Percentiles rank a stretch among this genome's conserved stretches.
Evolutionary conservation across 2,113 vertebrate species (phyloP).

Genomic region (Tychaedon coryphoeus): DNA sequence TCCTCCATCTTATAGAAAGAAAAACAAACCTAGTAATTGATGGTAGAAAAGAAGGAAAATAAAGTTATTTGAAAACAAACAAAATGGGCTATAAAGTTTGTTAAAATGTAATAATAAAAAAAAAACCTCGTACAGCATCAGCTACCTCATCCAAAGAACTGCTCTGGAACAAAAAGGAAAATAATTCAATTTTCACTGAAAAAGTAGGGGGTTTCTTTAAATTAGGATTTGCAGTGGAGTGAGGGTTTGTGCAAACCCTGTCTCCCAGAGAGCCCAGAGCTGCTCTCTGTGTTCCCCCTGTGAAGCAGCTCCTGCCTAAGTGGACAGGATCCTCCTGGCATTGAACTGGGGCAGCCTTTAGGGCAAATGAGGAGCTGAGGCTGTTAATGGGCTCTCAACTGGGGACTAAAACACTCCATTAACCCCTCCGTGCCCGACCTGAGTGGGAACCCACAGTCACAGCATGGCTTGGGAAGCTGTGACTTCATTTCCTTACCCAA

Average conservation of each 20-base stretch:
- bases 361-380: background rate
- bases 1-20: slow-evolving; percentile 39
- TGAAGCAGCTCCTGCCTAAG: background rate
- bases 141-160: background rate
- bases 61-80: slow-evolving; percentile 79
- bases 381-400: background rate
- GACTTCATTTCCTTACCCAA: background rate
- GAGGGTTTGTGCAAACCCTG: background rate
- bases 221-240: background rate
- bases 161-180: slow-evolving; percentile 31
- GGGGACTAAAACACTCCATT: background rate
- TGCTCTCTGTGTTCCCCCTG: background rate
- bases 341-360: slow-evolving; percentile 15
- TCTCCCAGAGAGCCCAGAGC: background rate
- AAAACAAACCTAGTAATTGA: slow-evolving; percentile 69
- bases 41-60: slow-evolving; percentile 66
- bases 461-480: background rate
- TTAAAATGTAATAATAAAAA: slow-evolving; percentile 74
- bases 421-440: background rate
- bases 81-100: slow-evolving; percentile 80
- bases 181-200: slow-evolving; percentile 55
- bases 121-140: background rate
- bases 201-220: slow-evolving; percentile 2
- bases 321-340: background rate
- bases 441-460: background rate